A percentile compares a stretch with the other conserved stretches of the same genome.
These are phyloP conservation scores for Barbus barbus DNA, from an alignment of 2,113 vertebrate species.

Conservation along the genomic window DNA sequence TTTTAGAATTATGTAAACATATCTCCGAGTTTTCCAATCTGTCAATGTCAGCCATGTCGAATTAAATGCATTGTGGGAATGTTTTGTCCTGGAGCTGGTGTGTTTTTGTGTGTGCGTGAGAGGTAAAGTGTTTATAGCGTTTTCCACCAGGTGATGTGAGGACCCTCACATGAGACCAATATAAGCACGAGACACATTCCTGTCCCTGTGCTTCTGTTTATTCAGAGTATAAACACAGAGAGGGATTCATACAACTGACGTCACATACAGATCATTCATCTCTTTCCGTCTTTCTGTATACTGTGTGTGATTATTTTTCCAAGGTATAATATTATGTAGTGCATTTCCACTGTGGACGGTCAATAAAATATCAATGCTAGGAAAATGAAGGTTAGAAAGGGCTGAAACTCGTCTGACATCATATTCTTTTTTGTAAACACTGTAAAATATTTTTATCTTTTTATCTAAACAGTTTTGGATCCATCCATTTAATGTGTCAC, in stretches of 20 bases:
- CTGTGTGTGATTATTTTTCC: too few species aligned
- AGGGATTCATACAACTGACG: constrained; percentile 16
- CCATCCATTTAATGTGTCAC: not conserved
- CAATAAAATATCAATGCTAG: not conserved
- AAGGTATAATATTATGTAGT: not conserved
- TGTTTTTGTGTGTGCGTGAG: constrained; percentile 15
- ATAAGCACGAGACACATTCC: too few species aligned
- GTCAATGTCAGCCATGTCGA: not conserved
- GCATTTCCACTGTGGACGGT: not conserved
- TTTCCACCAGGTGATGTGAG: not conserved
- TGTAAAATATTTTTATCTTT: too few species aligned
- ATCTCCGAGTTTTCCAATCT: not conserved
- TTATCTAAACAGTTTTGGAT: not conserved
- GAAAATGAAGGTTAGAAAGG: not conserved
- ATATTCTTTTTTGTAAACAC: too few species aligned
- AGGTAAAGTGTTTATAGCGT: not conserved
- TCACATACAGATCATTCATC: constrained; percentile 23
- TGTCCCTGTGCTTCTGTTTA: constrained; percentile 31
- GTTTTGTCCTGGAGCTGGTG: not conserved
- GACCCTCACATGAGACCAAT: constrained; percentile 70
- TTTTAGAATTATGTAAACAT: not conserved
- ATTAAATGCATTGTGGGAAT: not conserved
- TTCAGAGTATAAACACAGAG: constrained; percentile 26
- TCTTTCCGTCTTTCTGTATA: not conserved
- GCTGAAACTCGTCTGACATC: not conserved